These are phyloP conservation scores for Spinibarbus caldwelli DNA, from an alignment of 2,797 vertebrate species.

Conservation along the genomic window DNA sequence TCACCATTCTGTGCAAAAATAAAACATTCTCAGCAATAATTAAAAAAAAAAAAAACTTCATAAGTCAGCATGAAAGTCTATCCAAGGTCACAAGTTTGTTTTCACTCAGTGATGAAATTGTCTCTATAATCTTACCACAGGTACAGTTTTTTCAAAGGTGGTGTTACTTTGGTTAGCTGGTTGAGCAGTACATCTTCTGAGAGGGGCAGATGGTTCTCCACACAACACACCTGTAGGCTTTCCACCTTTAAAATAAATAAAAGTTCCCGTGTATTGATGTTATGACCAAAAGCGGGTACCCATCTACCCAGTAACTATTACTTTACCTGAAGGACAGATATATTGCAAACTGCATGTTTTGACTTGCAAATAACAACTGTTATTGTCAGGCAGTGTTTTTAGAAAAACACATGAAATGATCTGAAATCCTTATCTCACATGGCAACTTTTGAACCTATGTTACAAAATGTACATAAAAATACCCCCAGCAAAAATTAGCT, in stretches of 20 bases:
- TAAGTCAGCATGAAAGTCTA: background rate
- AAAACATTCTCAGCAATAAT: background rate
- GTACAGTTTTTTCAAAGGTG: constrained; percentile 57
- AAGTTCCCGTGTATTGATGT: background rate
- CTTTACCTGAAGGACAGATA: too few species aligned
- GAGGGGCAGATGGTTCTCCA: constrained; percentile 79
- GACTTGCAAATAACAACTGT: background rate
- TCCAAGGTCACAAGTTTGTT: background rate
- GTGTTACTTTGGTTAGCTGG: constrained; percentile 53
- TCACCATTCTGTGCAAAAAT: constrained; percentile 72
- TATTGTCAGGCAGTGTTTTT: background rate
- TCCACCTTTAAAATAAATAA: constrained; percentile 70
- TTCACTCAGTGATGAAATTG: background rate
- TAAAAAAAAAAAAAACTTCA: background rate
- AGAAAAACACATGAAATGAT: too few species aligned
- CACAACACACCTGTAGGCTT: constrained; percentile 81
- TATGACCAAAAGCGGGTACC: background rate
- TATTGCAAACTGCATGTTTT: too few species aligned
- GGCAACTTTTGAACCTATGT: background rate
- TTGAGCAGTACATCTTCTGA: constrained; percentile 76
- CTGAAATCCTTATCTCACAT: background rate
- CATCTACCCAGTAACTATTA: too few species aligned
- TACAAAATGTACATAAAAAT: background rate
- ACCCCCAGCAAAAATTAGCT: background rate
- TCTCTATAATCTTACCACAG: constrained; percentile 63